Conservation (phyloP, 2,797 vertebrate species). For the Intellagama lesueurii region DNA sequence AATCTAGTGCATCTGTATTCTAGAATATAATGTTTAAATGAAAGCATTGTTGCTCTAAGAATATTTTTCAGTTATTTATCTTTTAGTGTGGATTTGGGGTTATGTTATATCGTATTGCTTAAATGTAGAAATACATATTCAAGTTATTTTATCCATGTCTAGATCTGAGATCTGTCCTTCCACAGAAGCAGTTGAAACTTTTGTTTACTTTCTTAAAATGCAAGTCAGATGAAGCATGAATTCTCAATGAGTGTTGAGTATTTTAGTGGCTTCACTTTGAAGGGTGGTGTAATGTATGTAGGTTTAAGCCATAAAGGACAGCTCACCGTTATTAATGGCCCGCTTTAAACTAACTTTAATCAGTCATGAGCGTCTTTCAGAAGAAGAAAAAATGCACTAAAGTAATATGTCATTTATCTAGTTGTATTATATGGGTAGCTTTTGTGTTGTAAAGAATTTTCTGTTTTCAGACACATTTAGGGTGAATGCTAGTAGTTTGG, state of each 20-base stretch:
- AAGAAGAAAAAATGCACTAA: background rate
- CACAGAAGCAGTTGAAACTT: background rate
- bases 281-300: no score
- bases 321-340: background rate
- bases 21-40: slow-evolving; percentile 25
- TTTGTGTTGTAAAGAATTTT: background rate
- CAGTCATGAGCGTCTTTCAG: slow-evolving; percentile 4
- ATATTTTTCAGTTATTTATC: slow-evolving; percentile 36
- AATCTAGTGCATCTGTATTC: slow-evolving; percentile 55
- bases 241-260: slow-evolving; percentile 6
- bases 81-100: slow-evolving; percentile 4
- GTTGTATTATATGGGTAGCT: background rate
- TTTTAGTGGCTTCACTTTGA: background rate
- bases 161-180: background rate
- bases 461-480: background rate
- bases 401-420: slow-evolving; percentile 17
- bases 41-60: slow-evolving; percentile 22
- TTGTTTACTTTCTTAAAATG: slow-evolving; percentile 44
- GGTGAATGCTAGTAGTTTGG: background rate
- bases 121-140: slow-evolving; percentile 4
- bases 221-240: background rate
- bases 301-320: slow-evolving; percentile 7
- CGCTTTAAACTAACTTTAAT: background rate
- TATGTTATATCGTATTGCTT: background rate
- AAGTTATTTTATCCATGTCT: background rate